A percentile compares a stretch with the other conserved stretches of the same genome.
These are phyloP conservation scores for Oreocharis arfaki DNA, from an alignment of 2,113 vertebrate genomes.

Conservation along the genomic window DNA sequence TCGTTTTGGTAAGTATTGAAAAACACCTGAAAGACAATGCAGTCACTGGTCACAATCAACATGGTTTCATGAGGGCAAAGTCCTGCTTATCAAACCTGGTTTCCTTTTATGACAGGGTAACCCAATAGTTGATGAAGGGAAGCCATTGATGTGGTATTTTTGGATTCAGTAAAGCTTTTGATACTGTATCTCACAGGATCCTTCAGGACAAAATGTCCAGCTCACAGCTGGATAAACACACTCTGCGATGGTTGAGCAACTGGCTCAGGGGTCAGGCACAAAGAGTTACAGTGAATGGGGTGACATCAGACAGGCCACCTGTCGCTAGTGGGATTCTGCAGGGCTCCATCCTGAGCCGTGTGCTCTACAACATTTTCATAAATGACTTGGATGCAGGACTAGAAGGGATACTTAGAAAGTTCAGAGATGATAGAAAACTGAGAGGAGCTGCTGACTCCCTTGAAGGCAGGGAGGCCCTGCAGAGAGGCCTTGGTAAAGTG, in stretches of 20 bases:
- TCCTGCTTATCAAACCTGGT: background rate
- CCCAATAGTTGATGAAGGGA: background rate
- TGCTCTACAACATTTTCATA: background rate
- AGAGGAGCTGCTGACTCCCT: background rate
- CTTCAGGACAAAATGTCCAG: background rate
- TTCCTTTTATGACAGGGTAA: background rate
- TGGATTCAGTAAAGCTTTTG: background rate
- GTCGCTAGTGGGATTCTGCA: background rate
- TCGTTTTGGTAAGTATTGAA: background rate
- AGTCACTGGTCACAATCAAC: background rate
- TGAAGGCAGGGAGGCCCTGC: background rate
- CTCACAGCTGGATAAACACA: background rate
- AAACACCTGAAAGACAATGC: background rate
- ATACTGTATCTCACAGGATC: background rate
- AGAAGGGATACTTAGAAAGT: background rate
- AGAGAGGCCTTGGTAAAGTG: background rate
- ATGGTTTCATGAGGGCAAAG: accelerated
- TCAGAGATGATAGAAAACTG: background rate
- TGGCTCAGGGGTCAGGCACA: accelerated
- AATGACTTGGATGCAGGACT: background rate
- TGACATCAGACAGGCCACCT: background rate
- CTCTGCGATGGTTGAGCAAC: accelerated
- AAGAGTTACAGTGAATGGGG: background rate
- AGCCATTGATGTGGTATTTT: background rate
- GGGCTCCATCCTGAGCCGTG: background rate